Evolutionary conservation across 2,113 vertebrate genomes (phyloP).

Genomic region (Anoura caudifer): DNA sequence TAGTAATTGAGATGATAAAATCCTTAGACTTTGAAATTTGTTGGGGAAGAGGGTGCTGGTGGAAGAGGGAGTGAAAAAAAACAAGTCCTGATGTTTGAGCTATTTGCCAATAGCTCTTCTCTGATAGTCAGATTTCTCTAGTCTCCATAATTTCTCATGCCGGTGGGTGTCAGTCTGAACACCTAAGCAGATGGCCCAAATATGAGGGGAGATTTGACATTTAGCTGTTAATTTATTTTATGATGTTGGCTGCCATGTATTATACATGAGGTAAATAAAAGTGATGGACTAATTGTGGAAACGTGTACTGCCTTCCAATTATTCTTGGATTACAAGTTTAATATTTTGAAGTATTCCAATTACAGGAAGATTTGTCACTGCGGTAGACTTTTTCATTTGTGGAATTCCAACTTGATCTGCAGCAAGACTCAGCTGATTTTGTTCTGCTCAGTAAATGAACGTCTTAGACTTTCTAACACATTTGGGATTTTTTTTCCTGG

Average conservation of each 20-base stretch:
- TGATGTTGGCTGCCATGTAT: constrained; percentile 62
- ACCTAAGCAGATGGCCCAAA: constrained; percentile 59
- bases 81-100: background rate
- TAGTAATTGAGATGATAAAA: background rate
- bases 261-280: constrained; percentile 75
- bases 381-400: constrained; percentile 46
- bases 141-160: constrained; percentile 36
- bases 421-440: constrained; percentile 55
- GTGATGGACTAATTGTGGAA: constrained; percentile 66
- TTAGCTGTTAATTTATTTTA: constrained; percentile 71
- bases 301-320: constrained; percentile 53
- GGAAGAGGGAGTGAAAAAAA: background rate
- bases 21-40: background rate
- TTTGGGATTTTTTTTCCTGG: constrained; percentile 37
- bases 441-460: constrained; percentile 64
- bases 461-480: constrained; percentile 62
- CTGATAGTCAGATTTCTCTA: background rate
- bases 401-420: constrained; percentile 46
- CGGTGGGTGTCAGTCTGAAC: constrained; percentile 41
- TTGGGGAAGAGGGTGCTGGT: background rate
- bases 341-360: constrained; percentile 57
- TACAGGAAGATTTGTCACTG: constrained; percentile 57
- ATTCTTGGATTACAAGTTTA: constrained; percentile 59
- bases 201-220: constrained; percentile 58
- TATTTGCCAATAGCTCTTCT: background rate